Evolutionary conservation across 2,797 vertebrate genomes (phyloP).

Genomic region (Luscinia luscinia): DNA sequence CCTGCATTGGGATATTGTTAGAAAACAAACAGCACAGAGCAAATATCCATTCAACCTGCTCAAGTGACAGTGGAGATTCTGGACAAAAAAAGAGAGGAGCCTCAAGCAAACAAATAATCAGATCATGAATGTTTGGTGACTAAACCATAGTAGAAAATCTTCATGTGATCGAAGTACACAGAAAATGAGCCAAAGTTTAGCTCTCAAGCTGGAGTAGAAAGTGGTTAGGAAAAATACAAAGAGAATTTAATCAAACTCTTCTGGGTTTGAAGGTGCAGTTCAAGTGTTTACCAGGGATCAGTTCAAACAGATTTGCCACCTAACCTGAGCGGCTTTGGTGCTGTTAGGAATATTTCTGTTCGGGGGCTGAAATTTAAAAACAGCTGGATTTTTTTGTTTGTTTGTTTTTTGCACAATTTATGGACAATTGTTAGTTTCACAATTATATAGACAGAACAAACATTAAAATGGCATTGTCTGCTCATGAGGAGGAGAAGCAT

Average conservation of each 20-base stretch:
- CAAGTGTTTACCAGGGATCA: neutral
- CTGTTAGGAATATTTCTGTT: neutral
- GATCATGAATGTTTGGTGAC: neutral
- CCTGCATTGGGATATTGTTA: neutral
- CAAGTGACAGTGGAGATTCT: neutral
- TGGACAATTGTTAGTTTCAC: neutral
- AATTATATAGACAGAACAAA: neutral
- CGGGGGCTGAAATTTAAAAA: neutral
- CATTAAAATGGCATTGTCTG: neutral
- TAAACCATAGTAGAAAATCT: neutral
- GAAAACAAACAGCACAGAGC: constrained; percentile 2
- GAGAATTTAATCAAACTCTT: neutral
- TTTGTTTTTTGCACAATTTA: neutral
- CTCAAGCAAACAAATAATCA: neutral
- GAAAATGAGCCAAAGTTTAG: constrained; percentile 6
- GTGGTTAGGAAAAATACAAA: neutral
- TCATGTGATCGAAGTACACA: neutral
- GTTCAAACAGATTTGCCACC: neutral
- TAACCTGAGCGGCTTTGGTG: neutral
- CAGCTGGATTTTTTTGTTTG: neutral
- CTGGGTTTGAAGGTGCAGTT: neutral
- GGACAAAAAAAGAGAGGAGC: neutral
- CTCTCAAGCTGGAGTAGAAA: neutral
- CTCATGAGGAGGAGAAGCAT: neutral
- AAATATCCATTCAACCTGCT: neutral